Evolutionary conservation across 2,797 vertebrate genomes (phyloP).

Genomic region (Morelia viridis): DNA sequence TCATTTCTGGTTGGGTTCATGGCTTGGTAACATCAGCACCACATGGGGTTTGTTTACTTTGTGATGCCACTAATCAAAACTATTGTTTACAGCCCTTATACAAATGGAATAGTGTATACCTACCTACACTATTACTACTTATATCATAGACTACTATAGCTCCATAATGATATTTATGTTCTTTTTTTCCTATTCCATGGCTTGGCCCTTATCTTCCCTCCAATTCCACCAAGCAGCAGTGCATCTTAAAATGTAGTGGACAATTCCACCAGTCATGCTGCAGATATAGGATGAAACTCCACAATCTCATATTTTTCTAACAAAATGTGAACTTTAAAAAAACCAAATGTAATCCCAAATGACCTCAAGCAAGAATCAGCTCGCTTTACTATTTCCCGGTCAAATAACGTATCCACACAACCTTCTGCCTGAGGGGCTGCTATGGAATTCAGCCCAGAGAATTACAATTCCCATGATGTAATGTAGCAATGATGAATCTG

Average conservation of each 20-base stretch:
- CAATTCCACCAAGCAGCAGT: not conserved
- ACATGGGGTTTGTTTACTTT: not conserved
- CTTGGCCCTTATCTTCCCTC: not conserved
- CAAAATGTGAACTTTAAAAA: not conserved
- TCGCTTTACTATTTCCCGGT: not conserved
- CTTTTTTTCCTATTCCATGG: not conserved
- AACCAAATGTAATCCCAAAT: not conserved
- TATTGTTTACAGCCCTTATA: not conserved
- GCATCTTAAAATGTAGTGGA: not conserved
- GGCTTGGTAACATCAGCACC: not conserved
- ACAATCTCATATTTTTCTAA: not conserved
- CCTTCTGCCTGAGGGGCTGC: not conserved
- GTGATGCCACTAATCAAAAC: not conserved
- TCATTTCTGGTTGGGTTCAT: not conserved
- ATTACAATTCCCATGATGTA: not conserved
- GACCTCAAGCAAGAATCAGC: not conserved
- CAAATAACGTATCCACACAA: not conserved
- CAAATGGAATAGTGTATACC: not conserved
- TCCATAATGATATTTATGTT: not conserved
- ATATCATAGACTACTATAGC: not conserved
- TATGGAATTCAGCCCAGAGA: not conserved
- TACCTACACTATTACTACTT: not conserved
- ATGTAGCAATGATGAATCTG: not conserved
- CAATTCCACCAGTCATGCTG: not conserved
- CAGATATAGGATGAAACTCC: not conserved